phyloP scores from a whole-genome alignment of 2,797 vertebrate genomes.

The Cheracebus regulus region DNA sequence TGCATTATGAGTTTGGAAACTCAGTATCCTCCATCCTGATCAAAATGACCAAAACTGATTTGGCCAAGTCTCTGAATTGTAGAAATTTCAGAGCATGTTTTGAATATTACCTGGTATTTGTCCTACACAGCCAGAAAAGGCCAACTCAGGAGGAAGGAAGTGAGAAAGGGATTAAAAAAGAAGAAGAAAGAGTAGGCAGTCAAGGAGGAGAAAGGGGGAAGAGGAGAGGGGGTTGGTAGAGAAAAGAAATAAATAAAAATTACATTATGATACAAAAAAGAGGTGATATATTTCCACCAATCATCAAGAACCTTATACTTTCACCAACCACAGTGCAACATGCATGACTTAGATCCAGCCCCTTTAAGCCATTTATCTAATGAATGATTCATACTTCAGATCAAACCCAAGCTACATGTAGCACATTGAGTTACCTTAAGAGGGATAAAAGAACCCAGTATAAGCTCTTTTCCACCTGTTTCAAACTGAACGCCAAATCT shows the following conservation, averaged over 20 bases:
- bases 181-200: too few species aligned
- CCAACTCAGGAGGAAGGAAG: accelerated
- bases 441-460: not conserved
- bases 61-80: not conserved
- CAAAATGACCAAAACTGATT: not conserved
- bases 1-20: not conserved
- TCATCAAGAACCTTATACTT: not conserved
- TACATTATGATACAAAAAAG: not conserved
- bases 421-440: not conserved
- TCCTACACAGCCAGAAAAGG: not conserved
- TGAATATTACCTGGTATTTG: not conserved
- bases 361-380: not conserved
- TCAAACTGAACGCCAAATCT: not conserved
- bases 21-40: not conserved
- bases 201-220: accelerated
- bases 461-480: not conserved
- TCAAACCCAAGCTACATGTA: not conserved
- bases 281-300: not conserved
- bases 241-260: not conserved
- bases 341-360: not conserved
- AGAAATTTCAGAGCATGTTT: not conserved
- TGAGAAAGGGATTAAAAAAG: not conserved
- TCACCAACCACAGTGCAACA: not conserved
- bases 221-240: accelerated
- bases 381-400: not conserved